These are phyloP conservation scores for Danio choprae DNA, from an alignment of 2,797 vertebrate genomes.

Conservation along the genomic window DNA sequence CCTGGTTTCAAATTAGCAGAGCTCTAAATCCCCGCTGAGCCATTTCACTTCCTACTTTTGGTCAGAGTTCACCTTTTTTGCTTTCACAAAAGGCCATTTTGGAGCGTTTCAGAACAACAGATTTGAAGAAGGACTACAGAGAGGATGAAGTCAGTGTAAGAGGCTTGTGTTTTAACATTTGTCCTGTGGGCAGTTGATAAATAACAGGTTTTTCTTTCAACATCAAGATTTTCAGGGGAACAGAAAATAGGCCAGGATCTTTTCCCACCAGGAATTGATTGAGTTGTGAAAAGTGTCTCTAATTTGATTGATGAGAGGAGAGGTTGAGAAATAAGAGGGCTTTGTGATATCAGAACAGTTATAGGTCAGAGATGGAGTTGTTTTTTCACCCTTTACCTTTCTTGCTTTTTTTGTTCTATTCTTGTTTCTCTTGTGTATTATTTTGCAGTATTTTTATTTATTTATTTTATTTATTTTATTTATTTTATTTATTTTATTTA, in stretches of 20 bases:
- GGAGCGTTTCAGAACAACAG: neutral
- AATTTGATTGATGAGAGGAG: neutral
- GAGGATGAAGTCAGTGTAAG: neutral
- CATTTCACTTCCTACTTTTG: constrained; percentile 37
- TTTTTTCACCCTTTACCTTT: neutral
- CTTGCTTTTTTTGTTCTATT: neutral
- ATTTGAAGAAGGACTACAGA: neutral
- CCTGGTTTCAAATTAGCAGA: constrained; percentile 30
- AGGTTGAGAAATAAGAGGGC: neutral
- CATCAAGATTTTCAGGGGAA: neutral
- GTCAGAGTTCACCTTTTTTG: constrained; percentile 42
- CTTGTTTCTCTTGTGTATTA: neutral
- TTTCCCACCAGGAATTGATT: neutral
- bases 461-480: neutral
- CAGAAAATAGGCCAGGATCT: neutral
- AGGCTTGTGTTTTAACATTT: neutral
- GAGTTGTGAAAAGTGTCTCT: neutral
- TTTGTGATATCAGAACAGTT: neutral
- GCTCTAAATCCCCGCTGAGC: constrained; percentile 34
- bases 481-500: neutral
- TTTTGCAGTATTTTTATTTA: neutral
- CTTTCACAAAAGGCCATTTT: constrained; percentile 33
- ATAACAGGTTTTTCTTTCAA: constrained; percentile 1
- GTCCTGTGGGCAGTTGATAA: neutral
- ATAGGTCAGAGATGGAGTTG: neutral